These are phyloP conservation scores for Apogon hyalosoma DNA, from an alignment of 2,797 vertebrate genomes.

Conservation along the genomic window DNA sequence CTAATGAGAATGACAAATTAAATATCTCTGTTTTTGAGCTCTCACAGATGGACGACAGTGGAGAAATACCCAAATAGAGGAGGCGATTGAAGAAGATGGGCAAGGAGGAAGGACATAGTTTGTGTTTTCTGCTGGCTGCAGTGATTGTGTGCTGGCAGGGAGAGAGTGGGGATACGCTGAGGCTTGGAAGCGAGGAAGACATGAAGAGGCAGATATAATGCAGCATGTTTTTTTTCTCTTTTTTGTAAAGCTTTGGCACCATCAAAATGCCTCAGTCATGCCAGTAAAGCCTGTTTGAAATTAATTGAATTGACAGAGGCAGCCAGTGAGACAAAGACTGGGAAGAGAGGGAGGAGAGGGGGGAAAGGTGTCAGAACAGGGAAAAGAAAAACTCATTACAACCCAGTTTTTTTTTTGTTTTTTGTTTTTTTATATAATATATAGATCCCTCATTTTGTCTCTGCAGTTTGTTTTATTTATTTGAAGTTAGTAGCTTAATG, in stretches of 20 bases:
- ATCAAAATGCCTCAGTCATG: conserved; percentile 75
- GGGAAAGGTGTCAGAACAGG: conserved; percentile 72
- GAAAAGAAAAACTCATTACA: conserved; percentile 77
- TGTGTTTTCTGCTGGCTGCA: conserved; percentile 66
- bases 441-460: conserved; percentile 83
- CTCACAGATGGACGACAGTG: conserved; percentile 63
- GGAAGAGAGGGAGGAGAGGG: conserved; percentile 48
- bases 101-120: conserved; percentile 43
- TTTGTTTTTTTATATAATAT: conserved; percentile 49
- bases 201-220: conserved; percentile 71
- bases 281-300: conserved; percentile 84
- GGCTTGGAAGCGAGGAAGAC: conserved; percentile 64
- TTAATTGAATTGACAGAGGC: conserved; percentile 81
- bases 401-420: conserved; percentile 49
- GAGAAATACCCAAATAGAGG: conserved; percentile 45
- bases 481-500: conserved; percentile 87
- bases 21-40: conserved; percentile 59
- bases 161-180: conserved; percentile 58
- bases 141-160: conserved; percentile 71
- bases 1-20: conserved; percentile 52
- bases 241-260: conserved; percentile 71
- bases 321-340: conserved; percentile 74
- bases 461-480: conserved; percentile 86
- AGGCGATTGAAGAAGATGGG: conserved; percentile 35
- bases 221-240: conserved; percentile 55